Conservation (phyloP, 2,888 invertebrate genomes). For the Choristoneura rosaceana region DNA sequence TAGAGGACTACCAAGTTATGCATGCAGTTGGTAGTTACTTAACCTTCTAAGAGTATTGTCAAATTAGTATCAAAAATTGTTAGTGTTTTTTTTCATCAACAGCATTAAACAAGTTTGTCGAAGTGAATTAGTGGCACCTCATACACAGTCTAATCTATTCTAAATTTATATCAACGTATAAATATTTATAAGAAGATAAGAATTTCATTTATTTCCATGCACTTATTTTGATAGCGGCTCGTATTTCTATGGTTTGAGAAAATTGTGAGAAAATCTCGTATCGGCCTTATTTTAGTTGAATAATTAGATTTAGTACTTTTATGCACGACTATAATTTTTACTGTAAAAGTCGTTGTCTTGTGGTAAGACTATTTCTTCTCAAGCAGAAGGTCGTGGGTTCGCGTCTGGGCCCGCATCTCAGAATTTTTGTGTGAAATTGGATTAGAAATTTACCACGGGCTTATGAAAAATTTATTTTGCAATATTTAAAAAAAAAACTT, state of each 20-base stretch:
- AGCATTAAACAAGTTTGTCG: slow-evolving; percentile 7
- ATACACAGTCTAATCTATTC: slow-evolving; percentile 41
- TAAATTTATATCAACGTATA: slow-evolving; percentile 42
- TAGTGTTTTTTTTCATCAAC: neutral
- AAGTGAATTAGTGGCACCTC: slow-evolving; percentile 17
- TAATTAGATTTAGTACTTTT: no score
- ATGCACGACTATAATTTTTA: no score
- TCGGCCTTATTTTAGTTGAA: neutral
- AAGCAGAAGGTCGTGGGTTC: no score
- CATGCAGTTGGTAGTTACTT: neutral
- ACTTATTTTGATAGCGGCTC: slow-evolving; percentile 41
- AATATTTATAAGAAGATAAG: slow-evolving; percentile 42
- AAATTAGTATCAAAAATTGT: neutral
- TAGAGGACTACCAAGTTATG: slow-evolving; percentile 15
- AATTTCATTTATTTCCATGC: slow-evolving; percentile 39
- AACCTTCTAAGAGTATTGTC: neutral
- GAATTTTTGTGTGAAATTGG: no score
- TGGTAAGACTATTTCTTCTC: no score
- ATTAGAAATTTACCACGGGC: no score
- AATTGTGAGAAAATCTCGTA: slow-evolving; percentile 18
- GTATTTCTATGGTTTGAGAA: slow-evolving; percentile 19
- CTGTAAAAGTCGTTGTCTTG: no score
- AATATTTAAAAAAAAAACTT: no score
- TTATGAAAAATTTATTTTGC: no score
- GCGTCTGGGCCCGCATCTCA: no score